Base-by-base conservation (phyloP, 2,888 invertebrate species). In the Notodonta ziczac region DNA sequence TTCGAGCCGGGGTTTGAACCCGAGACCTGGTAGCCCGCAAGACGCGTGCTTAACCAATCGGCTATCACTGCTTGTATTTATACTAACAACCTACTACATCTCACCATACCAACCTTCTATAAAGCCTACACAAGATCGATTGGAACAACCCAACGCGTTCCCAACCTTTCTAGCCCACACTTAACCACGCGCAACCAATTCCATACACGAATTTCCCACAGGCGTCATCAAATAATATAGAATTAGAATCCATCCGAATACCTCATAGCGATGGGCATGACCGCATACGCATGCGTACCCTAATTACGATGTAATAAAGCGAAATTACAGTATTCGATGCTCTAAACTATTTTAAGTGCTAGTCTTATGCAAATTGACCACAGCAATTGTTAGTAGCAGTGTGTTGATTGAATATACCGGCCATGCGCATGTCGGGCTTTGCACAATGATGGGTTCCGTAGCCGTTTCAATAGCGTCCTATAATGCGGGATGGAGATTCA, bases 351-450 rank as follows among this genome's bases (percentile, higher is more conserved):
- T 67, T 65, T 75, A 74, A 76, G 39, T 74, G 63, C 63, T 66
- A 64, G 77, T 67, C 67, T 66, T 72, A 74, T 74, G 70, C 70
- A 75, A 76, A 75, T 75, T 75, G 72, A 75, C 70, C 70, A 70
- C 70, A 62, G 59, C 67, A 70, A 54, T 63, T 64, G 59, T 73
- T 72, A 76, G 72, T 72, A 74, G 77, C 75, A 66, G 56, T 60
- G 54, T 53, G 58, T 60, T 61, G 61, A 57, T 57, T 44, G 50
- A 60, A 61, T 65, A 32, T 35, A 24, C 24, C 24, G 24, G 24
- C 24, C 24, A 24, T 24, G 24, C 24, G 24, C 24, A 24, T 24
- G 24, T 24, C 24, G 24, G 24, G 24, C 24, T 24, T 2, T 24
- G 24, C 24, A 24, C 24, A 2, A 24, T 24, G 24, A 24, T 24